Conservation (phyloP, 2,888 invertebrate genomes). For the Atethmia centrago region DNA sequence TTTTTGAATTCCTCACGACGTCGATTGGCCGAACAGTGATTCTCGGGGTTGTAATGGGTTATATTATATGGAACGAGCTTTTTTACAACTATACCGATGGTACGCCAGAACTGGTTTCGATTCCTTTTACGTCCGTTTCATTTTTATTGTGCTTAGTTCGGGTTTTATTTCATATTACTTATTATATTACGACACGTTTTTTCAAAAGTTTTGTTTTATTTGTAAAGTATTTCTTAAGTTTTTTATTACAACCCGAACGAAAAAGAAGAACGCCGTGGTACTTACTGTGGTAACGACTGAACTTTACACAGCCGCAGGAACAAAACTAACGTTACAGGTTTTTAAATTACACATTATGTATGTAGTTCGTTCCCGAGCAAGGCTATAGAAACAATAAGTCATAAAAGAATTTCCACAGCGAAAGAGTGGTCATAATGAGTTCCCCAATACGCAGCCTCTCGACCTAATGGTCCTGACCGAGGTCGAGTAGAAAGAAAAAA, state of each 20-base stretch:
- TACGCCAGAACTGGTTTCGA: conserved; percentile 86
- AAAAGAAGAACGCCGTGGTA: conserved; percentile 55
- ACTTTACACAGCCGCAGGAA: conserved; percentile 56
- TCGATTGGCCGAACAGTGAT: conserved; percentile 87
- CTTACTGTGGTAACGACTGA: conserved; percentile 58
- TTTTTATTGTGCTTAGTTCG: conserved; percentile 86
- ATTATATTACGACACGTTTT: conserved; percentile 85
- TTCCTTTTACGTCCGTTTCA: conserved; percentile 84
- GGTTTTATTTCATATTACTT: conserved; percentile 85
- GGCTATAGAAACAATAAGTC: conserved; percentile 86
- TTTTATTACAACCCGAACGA: conserved; percentile 52
- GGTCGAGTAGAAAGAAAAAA: conserved; percentile 83
- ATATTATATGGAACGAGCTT: conserved; percentile 89
- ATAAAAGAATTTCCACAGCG: conserved; percentile 85
- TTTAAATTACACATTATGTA: conserved; percentile 69
- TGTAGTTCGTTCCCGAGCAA: conserved; percentile 76
- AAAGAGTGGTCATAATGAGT: conserved; percentile 84
- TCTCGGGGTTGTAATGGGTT: conserved; percentile 89
- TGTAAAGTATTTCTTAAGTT: conserved; percentile 59
- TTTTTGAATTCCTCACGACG: conserved; percentile 83
- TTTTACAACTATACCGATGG: conserved; percentile 89
- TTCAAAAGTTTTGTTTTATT: conserved; percentile 71
- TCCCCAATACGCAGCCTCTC: conserved; percentile 82
- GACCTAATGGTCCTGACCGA: conserved; percentile 86
- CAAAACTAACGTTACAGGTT: conserved; percentile 66